Evolutionary conservation across 2,797 vertebrate genomes (phyloP), one percentile per base, ranked within the genome.

Genomic region (Myotis daubentonii): DNA sequence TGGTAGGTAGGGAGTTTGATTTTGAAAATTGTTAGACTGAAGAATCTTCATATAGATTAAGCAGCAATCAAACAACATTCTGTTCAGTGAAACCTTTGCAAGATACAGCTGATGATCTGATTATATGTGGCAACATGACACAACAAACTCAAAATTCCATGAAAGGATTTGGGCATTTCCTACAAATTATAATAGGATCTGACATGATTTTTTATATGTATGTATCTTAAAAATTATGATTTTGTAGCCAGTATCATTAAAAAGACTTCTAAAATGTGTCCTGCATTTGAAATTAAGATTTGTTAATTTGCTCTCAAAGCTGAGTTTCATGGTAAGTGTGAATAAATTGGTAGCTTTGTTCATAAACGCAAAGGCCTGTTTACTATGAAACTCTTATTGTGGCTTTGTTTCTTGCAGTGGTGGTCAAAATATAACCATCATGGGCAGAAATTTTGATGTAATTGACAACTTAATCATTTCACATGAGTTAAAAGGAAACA

Each of bases 371-470:
- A 80, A 68, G 11, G 15, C 80, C 70, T 41, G 1, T 51, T 74
- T 83, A 87, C 13, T 90, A n/a, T 76, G 36, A 82, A 55, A 87
- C 81, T 22, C 30, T 23, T 72, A 13, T 16, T 70, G 23, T 70
- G 76, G 25, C 36, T 93, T 96, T 84, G 70, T 96, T 60, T 98
- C 91, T 94, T 97, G 28, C 87, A 99, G 99, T 89, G 99, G 99
- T 79, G 98, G 98, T 89, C 99, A 99, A 96, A 98, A 87, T 30
- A 97, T 99, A 97, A 98, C 94, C 13, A 89, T 99, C 1, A 49
- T 0, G 13, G 99, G 99, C 49, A 98, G 97, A 87, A 98, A 99
- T 91, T 96, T 99, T 94, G 97, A 99, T 55, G 98, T 99, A 89
- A 98, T 99, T 68, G 99, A 99, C 80, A 98, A 95, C 68, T 81